A percentile compares a stretch with the other conserved stretches of the same genome.
These are phyloP conservation scores for Oasisia sp. DNA, from an alignment of 2,888 invertebrate species.

Conservation along the genomic window DNA sequence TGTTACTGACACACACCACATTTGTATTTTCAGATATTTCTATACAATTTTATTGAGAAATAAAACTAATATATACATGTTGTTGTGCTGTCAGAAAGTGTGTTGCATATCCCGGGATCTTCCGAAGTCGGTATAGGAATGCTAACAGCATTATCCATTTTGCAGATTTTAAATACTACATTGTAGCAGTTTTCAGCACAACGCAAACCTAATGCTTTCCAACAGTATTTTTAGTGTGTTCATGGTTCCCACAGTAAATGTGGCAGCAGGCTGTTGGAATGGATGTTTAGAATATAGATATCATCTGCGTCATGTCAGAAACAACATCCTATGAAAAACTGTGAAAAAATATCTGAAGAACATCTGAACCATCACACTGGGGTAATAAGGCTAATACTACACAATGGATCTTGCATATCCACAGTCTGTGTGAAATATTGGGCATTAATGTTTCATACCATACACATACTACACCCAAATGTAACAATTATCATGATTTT, in stretches of 20 bases:
- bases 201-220: background rate
- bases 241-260: background rate
- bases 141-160: background rate
- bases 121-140: background rate
- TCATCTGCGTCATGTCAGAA: background rate
- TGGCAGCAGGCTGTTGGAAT: background rate
- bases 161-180: background rate
- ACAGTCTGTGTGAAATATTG: too few species aligned
- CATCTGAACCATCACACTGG: background rate
- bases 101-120: background rate
- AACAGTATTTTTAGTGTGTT: background rate
- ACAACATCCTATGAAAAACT: background rate
- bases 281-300: background rate
- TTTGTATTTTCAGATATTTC: background rate
- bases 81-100: background rate
- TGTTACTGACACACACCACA: background rate
- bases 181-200: background rate
- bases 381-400: background rate
- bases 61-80: background rate
- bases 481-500: background rate
- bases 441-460: too few species aligned
- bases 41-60: slow-evolving; percentile 5
- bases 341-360: background rate
- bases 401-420: background rate
- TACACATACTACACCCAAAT: background rate